A percentile compares a stretch with the other conserved stretches of the same genome.
These are phyloP conservation scores for Liodrosophila aerea DNA, from an alignment of 2,888 invertebrate genomes.

Conservation along the genomic window DNA sequence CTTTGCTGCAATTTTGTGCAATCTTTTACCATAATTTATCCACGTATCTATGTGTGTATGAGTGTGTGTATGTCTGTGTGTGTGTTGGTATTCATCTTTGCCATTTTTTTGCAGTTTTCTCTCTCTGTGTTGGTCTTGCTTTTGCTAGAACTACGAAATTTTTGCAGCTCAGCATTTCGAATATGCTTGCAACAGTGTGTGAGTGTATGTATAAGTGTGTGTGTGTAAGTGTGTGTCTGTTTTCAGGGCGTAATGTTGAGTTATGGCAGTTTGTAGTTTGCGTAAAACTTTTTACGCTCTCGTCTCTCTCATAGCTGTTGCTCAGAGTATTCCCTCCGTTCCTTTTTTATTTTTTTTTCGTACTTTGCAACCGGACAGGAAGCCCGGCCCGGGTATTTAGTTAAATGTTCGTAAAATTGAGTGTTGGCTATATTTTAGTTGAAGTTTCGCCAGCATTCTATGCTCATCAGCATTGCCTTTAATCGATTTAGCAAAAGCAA, in stretches of 20 bases:
- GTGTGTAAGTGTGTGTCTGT: conserved; percentile 28
- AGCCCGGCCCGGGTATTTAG: conserved; percentile 58
- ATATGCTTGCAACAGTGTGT: conserved; percentile 43
- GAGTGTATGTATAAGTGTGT: conserved; percentile 24
- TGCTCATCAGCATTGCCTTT: conserved; percentile 39
- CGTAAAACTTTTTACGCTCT: conserved; percentile 60
- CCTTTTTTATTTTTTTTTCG: conserved; percentile 5
- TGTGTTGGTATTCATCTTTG: conserved; percentile 38
- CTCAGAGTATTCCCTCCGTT: conserved; percentile 15
- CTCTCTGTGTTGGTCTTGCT: too few relatives aligned
- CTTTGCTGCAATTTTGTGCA: conserved; percentile 74
- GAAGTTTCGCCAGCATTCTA: conserved; percentile 15
- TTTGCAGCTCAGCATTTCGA: conserved; percentile 57
- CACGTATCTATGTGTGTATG: conserved; percentile 22
- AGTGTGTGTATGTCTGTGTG: conserved; percentile 22
- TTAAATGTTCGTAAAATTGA: conserved; percentile 73
- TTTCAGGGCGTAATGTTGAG: conserved; percentile 68
- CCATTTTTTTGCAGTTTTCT: conserved; percentile 34
- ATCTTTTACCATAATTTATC: conserved; percentile 72
- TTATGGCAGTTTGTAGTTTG: conserved; percentile 76
- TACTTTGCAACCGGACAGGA: conserved; percentile 3
- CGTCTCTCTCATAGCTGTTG: conserved; percentile 47
- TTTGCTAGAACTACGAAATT: conserved; percentile 53
- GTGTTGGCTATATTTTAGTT: conserved; percentile 57
- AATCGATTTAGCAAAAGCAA: conserved; percentile 68